Conservation (phyloP, 2,797 vertebrate genomes). For the Margarornis squamiger region DNA sequence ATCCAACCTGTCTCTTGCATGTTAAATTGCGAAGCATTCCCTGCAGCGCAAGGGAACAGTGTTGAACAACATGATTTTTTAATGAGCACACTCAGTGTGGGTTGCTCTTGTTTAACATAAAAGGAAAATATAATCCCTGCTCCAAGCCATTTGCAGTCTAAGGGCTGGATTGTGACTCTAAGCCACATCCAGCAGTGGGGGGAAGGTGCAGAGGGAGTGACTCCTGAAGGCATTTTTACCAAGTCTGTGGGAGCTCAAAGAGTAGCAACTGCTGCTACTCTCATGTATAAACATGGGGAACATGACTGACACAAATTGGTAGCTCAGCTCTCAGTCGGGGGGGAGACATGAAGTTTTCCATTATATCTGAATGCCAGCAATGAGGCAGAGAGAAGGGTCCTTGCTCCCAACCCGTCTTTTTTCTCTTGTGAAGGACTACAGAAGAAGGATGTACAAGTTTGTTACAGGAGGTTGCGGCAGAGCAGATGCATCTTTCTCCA, state of each 20-base stretch:
- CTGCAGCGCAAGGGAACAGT: constrained; percentile 42
- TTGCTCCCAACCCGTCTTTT: background rate
- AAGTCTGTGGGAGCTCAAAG: background rate
- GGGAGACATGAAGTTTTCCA: background rate
- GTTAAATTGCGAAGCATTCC: background rate
- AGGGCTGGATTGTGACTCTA: constrained; percentile 31
- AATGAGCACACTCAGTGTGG: constrained; percentile 42
- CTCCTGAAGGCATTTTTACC: constrained; percentile 34
- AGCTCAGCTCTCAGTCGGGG: background rate
- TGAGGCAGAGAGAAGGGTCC: background rate
- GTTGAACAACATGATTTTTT: constrained; percentile 60
- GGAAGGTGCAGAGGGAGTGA: background rate
- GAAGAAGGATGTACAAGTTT: background rate
- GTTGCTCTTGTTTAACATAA: constrained; percentile 60
- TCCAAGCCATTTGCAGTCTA: constrained; percentile 42
- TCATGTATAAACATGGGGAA: background rate
- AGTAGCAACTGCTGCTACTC: background rate
- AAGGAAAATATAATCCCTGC: constrained; percentile 48
- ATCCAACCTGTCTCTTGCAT: constrained; percentile 7
- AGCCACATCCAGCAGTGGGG: background rate
- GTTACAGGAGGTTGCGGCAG: background rate
- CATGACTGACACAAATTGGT: background rate
- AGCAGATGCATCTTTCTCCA: background rate
- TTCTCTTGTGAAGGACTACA: background rate
- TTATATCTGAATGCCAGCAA: background rate